These are phyloP conservation scores for Strigamia maritima DNA, from an alignment of 2,888 invertebrate genomes.

Conservation along the genomic window DNA sequence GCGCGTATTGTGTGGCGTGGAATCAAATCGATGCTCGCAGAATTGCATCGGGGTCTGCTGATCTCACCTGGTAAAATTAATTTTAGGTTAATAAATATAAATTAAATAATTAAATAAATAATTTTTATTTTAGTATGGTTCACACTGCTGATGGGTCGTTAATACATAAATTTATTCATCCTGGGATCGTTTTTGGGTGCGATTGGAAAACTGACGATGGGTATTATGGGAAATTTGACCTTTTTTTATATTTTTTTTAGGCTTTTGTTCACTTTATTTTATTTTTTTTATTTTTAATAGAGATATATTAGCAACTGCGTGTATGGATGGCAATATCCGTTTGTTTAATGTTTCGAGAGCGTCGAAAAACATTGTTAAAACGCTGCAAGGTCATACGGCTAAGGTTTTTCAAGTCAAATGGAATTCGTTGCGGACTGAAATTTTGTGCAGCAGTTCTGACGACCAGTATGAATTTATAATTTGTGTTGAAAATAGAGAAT, in stretches of 20 bases:
- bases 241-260: not conserved
- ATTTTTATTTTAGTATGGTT: slow-evolving; percentile 47
- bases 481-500: too few species aligned
- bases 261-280: too few species aligned
- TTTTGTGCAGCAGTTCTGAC: slow-evolving; percentile 54
- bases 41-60: slow-evolving; percentile 51
- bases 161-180: slow-evolving; percentile 52
- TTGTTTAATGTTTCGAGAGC: slow-evolving; percentile 45
- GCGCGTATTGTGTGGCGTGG: slow-evolving; percentile 53
- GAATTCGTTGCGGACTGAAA: slow-evolving; percentile 52
- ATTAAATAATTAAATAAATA: slow-evolving; percentile 43
- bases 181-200: slow-evolving; percentile 53
- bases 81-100: not conserved
- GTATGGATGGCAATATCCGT: slow-evolving; percentile 52
- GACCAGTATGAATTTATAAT: slow-evolving; percentile 46
- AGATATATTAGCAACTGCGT: slow-evolving; percentile 54
- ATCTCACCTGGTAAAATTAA: slow-evolving; percentile 47
- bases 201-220: slow-evolving; percentile 54
- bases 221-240: slow-evolving; percentile 43
- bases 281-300: slow-evolving; percentile 44
- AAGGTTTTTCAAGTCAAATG: slow-evolving; percentile 54
- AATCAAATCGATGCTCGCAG: slow-evolving; percentile 51
- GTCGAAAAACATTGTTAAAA: slow-evolving; percentile 1
- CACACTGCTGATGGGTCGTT: slow-evolving; percentile 51
- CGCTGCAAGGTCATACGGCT: slow-evolving; percentile 50